These are phyloP conservation scores for Danio choprae DNA, from an alignment of 2,797 vertebrate species.

Conservation along the genomic window DNA sequence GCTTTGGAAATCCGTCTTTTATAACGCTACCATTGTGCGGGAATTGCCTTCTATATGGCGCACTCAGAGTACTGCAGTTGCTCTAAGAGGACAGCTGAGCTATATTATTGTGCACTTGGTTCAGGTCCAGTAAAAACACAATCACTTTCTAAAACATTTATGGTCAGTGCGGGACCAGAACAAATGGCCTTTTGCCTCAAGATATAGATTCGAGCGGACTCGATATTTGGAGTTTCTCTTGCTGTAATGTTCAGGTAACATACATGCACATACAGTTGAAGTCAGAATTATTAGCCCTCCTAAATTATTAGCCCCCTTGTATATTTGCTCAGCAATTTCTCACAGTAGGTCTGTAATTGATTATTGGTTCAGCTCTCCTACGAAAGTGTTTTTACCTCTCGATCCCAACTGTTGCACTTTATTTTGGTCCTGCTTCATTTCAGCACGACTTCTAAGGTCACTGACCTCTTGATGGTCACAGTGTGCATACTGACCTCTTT, in stretches of 20 bases:
- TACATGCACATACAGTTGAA: not conserved
- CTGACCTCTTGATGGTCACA: conserved; percentile 34
- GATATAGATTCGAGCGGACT: not conserved
- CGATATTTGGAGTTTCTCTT: not conserved
- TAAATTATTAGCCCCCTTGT: too few relatives aligned
- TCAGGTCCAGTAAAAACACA: conserved; percentile 42
- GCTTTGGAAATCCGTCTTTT: conserved; percentile 36
- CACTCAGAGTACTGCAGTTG: conserved; percentile 19
- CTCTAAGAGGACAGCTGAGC: conserved; percentile 39
- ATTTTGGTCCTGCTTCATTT: not conserved
- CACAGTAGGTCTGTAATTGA: not conserved
- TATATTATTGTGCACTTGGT: conserved; percentile 45
- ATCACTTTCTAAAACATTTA: not conserved
- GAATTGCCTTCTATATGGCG: conserved; percentile 32
- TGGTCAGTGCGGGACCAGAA: not conserved
- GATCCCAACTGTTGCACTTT: not conserved
- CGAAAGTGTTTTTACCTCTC: not conserved
- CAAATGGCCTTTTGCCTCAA: not conserved
- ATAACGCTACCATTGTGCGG: conserved; percentile 35
- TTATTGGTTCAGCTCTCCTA: not conserved
- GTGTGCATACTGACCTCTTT: conserved; percentile 9
- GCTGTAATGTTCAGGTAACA: not conserved
- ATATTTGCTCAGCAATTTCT: not conserved
- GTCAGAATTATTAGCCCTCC: too few relatives aligned
- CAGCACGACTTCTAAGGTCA: conserved; percentile 12